These are phyloP conservation scores for Buceros bicornis DNA, from an alignment of 2,797 vertebrate species.

Conservation along the genomic window DNA sequence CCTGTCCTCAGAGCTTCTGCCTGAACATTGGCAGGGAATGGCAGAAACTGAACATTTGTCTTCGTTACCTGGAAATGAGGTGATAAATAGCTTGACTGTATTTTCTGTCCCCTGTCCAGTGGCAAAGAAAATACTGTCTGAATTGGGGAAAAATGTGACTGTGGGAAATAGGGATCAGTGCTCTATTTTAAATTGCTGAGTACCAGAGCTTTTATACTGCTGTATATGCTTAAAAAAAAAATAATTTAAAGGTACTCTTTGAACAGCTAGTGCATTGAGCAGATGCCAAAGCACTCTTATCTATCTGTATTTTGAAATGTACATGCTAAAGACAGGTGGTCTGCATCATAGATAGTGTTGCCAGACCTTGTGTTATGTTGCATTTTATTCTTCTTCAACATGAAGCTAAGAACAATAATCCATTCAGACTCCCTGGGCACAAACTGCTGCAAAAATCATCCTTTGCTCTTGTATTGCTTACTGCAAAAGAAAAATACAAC, in stretches of 20 bases:
- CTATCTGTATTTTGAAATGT: neutral
- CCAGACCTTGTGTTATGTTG: neutral
- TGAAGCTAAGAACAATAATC: neutral
- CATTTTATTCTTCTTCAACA: neutral
- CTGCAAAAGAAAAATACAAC: neutral
- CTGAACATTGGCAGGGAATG: neutral
- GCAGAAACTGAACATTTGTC: neutral
- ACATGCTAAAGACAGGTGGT: neutral
- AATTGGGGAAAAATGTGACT: neutral
- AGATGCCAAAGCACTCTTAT: neutral
- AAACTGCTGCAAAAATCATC: neutral
- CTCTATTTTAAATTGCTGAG: neutral
- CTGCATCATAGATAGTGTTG: neutral
- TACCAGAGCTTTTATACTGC: neutral
- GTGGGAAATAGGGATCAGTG: neutral
- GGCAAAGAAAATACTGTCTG: neutral
- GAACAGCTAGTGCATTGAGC: neutral
- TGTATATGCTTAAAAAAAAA: neutral
- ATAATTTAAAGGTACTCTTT: neutral
- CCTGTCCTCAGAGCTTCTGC: neutral
- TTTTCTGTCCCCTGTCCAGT: neutral
- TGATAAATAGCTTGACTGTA: neutral
- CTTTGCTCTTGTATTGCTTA: neutral
- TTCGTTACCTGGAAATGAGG: constrained; percentile 24
- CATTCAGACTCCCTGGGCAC: neutral